phyloP scores from a whole-genome alignment of 2,888 invertebrate genomes.

The Phlogophora meticulosa region DNA sequence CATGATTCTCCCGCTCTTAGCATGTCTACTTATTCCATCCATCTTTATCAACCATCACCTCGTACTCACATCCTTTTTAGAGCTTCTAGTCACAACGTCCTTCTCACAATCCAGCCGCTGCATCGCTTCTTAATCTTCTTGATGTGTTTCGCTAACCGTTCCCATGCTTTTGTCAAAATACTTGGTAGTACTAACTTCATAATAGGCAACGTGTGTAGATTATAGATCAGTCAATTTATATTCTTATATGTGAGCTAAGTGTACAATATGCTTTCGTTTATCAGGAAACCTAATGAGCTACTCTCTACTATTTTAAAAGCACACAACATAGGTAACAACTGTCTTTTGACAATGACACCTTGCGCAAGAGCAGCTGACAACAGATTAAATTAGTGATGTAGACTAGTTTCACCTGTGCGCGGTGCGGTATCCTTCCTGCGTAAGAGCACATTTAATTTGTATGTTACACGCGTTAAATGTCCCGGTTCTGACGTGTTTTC shows the following conservation, averaged over 20 bases:
- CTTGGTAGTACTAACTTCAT: too few species aligned
- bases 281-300: neutral
- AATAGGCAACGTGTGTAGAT: too few species aligned
- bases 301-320: constrained; percentile 8
- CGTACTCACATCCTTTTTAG: too few species aligned
- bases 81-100: too few species aligned
- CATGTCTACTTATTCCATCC: too few species aligned
- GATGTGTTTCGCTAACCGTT: too few species aligned
- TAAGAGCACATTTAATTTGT: constrained; percentile 21
- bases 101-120: too few species aligned
- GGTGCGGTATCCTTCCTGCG: neutral
- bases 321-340: neutral
- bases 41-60: too few species aligned
- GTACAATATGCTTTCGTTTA: neutral
- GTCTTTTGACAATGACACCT: constrained; percentile 13
- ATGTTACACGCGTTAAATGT: constrained; percentile 13
- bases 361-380: neutral
- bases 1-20: too few species aligned
- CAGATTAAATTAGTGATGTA: constrained; percentile 1
- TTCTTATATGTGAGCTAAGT: neutral
- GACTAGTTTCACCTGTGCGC: neutral
- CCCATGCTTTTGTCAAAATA: too few species aligned
- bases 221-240: neutral
- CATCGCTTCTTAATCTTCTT: too few species aligned
- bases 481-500: constrained; percentile 42